Conservation (phyloP, 2,888 invertebrate genomes). For the Eumerus sabulonum region DNA sequence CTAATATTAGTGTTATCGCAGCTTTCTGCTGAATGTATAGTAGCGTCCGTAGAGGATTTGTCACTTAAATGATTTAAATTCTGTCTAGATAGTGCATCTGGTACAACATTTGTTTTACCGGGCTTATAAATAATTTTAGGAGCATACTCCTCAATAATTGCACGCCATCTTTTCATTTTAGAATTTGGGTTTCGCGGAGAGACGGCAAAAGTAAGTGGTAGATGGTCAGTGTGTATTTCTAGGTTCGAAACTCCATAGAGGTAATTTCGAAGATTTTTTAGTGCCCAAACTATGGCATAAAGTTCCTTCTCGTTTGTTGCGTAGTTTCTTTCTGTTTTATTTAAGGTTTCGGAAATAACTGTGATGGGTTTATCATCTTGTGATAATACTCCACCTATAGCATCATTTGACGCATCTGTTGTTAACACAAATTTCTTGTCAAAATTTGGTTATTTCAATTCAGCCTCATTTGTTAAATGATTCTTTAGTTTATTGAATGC, state of each 20-base stretch:
- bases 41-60: not conserved
- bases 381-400: slow-evolving; percentile 6
- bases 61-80: not conserved
- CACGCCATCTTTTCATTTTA: slow-evolving; percentile 6
- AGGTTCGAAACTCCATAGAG: not conserved
- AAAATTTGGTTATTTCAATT: slow-evolving; percentile 19
- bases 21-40: not conserved
- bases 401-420: slow-evolving; percentile 22
- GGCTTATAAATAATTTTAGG: not conserved
- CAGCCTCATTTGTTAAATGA: not conserved
- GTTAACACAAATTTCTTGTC: slow-evolving; percentile 10
- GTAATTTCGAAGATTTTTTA: slow-evolving; percentile 6
- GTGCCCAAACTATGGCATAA: not conserved
- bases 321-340: not conserved
- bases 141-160: not conserved
- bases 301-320: slow-evolving; percentile 7
- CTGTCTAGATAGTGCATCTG: not conserved
- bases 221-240: slow-evolving; percentile 8
- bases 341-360: not conserved
- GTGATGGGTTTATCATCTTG: slow-evolving; percentile 4
- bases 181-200: not conserved
- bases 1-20: no score
- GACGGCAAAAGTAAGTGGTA: not conserved
- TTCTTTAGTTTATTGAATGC: slow-evolving; percentile 1
- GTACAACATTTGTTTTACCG: no score